These are phyloP conservation scores for Erinaceus europaeus DNA, from an alignment of 2,113 vertebrate genomes.

Conservation along the genomic window DNA sequence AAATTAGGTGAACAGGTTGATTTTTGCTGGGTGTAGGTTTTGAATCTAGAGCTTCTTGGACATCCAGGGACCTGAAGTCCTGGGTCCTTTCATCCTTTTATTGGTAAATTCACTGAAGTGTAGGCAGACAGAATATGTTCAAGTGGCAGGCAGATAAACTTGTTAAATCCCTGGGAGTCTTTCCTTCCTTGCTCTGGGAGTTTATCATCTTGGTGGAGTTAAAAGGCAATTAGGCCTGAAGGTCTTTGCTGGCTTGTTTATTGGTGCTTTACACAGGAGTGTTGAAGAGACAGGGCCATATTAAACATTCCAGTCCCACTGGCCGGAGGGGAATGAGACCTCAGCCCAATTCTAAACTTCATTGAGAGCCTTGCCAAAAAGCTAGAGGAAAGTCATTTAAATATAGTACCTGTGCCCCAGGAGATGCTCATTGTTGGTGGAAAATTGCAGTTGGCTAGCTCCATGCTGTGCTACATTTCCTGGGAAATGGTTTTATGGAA, in stretches of 20 bases:
- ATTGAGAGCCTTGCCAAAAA: conserved; percentile 76
- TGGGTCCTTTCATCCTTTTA: conserved; percentile 85
- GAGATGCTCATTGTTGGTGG: conserved; percentile 75
- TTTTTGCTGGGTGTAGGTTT: conserved; percentile 73
- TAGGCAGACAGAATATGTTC: conserved; percentile 85
- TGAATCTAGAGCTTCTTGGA: conserved; percentile 76
- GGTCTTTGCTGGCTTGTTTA: conserved; percentile 84
- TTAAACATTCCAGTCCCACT: conserved; percentile 83
- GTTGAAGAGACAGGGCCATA: conserved; percentile 82
- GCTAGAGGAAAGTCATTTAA: conserved; percentile 76
- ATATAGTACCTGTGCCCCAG: conserved; percentile 73
- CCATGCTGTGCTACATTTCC: conserved; percentile 83
- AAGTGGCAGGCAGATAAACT: conserved; percentile 86
- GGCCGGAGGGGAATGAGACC: conserved; percentile 78
- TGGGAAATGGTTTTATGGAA: conserved; percentile 84
- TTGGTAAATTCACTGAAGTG: conserved; percentile 84
- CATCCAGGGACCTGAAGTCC: conserved; percentile 66
- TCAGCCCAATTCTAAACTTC: conserved; percentile 76
- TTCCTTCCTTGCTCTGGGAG: conserved; percentile 81
- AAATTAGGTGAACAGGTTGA: conserved; percentile 53
- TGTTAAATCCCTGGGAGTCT: conserved; percentile 87
- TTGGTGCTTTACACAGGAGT: conserved; percentile 84
- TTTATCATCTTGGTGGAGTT: conserved; percentile 85
- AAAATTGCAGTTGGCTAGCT: conserved; percentile 78
- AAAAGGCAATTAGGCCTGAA: conserved; percentile 86